Base-by-base conservation (phyloP, 2,888 invertebrate genomes). In the Scelioninae gen. 1 region DNA sequence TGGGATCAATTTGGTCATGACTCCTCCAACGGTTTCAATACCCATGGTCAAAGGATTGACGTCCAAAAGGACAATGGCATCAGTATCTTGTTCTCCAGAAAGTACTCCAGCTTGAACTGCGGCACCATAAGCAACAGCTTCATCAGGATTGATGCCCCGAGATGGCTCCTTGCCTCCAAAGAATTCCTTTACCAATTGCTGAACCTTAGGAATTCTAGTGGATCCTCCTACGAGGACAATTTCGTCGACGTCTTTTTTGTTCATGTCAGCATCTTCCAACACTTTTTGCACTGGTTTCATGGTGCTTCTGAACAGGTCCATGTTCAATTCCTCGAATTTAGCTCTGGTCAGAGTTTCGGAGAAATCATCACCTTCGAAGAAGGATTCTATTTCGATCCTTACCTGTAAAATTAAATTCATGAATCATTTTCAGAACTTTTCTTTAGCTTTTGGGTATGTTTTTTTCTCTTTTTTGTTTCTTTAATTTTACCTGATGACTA, bases 1-100 rank as follows among this genome's bases (percentile, higher is more conserved):
- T 69, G 98, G 97, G 92, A 99, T 99, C 71, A 99, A 94, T 92
- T 99, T 99, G 87, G 99, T 99, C 99, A 99, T 99, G 34, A 99
- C 99, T 87, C 99, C 99, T 85, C 99, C 99, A 60, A 99, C 99
- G 49, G 99, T 99, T 93, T 99, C 99, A 91, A 99, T 99, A 93
- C 99, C 99, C 96, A 99, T 95, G 85, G 99, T 99, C 85, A 99
- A 94, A 87, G 99, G 99, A 93, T 99, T 99, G 69, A 99, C 99
- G 92, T 99, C 99, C 85, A 99, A 95, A 81, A 99, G 94, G 0
- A 99, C 98, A 87, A 99, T 96, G 71, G 98, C 98, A 88, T 98
- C 98, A 1, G 98, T 98, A 91, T 98, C 98, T 93, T 99, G 98
- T 94, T 99, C 99, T 68, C 99, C 98, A 82, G 98, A 97, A 79